Evolutionary conservation across 2,888 invertebrate species (phyloP).

Genomic region (Prenolepis imparis): DNA sequence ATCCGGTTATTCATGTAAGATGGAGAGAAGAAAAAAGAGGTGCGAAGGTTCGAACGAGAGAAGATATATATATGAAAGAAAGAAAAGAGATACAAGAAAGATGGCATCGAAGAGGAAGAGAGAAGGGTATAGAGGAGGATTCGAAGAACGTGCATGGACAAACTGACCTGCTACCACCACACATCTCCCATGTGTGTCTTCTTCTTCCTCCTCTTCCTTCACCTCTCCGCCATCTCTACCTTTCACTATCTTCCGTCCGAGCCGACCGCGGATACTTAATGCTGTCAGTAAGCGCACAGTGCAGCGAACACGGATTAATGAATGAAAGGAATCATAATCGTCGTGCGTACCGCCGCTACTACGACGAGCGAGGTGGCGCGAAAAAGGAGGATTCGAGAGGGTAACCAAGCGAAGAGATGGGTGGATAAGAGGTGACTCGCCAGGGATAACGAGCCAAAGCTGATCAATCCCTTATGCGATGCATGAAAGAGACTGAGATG

Average conservation of each 20-base stretch:
- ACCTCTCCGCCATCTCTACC: slow-evolving; percentile 53
- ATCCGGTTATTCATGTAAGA: slow-evolving; percentile 72
- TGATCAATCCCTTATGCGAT: slow-evolving; percentile 34
- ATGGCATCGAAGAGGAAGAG: slow-evolving; percentile 36
- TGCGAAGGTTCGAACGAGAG: slow-evolving; percentile 60
- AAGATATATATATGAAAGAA: slow-evolving; percentile 49
- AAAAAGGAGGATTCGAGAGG: slow-evolving; percentile 26
- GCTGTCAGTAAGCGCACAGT: slow-evolving; percentile 71
- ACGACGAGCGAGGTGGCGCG: slow-evolving; percentile 4
- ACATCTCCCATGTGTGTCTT: not conserved
- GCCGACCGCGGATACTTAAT: slow-evolving; percentile 62
- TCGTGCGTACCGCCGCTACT: slow-evolving; percentile 26
- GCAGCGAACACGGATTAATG: slow-evolving; percentile 70
- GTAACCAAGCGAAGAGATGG: slow-evolving; percentile 52
- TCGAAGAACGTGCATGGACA: slow-evolving; percentile 59
- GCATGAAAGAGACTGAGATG: slow-evolving; percentile 27
- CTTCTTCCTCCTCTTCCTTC: slow-evolving; percentile 9
- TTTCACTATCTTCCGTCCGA: slow-evolving; percentile 73
- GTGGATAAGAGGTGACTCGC: slow-evolving; percentile 69
- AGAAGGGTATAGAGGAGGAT: slow-evolving; percentile 42
- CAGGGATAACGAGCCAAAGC: slow-evolving; percentile 49
- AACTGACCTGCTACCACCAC: slow-evolving; percentile 55
- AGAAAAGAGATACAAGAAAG: slow-evolving; percentile 53
- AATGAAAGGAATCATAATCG: slow-evolving; percentile 70
- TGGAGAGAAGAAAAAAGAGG: slow-evolving; percentile 51